Base-by-base conservation (phyloP, 2,888 invertebrate genomes). In the Boloria selene region DNA sequence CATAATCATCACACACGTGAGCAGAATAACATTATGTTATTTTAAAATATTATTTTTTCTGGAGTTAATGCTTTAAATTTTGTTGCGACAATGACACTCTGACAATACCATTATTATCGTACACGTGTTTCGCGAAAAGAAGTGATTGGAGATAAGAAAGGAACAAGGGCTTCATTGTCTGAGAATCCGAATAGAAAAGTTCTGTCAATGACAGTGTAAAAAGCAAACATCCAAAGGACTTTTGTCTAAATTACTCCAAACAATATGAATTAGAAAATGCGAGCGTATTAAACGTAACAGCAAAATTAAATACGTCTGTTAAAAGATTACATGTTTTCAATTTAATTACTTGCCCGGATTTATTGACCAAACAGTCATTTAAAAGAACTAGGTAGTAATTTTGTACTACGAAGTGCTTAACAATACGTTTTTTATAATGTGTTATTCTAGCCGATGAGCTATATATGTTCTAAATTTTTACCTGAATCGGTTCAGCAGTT, bases 81-180 rank as follows among this genome's bases (percentile, higher is more conserved):
- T 54, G 44, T 49, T 49, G 61, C 62, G 54, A 67, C 71, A 71
- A 70, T 67, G 51, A 64, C 61, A 68, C 68, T 61, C 42, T 26
- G 55, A 68, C 65, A 68, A 68, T 63, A 65, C 65, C 59, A 38
- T 69, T 69, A 68, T 56, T 64, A 60, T 67, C 68, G 59, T 61
- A 53, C 31, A 61, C 59, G 47, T 61, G 64, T 67, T 59, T 60
- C 49, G 38, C 22, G 31, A 64, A 61, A 64, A 60, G 53, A 60
- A 63, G 61, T 63, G 60, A 63, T 54, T 54, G 55, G 18, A 65
- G 69, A 72, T 68, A 61, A 63, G 64, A 38, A 60, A 58, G 55
- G 44, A 38, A 51, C 18, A 49, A 51, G 26, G 50, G 16, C 26
- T 22, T 17, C 13, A 38, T 54, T 63, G 47, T 49, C 42, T 44